These are phyloP conservation scores for Neodon shergylaensis DNA, from an alignment of 2,113 vertebrate genomes.

Conservation along the genomic window DNA sequence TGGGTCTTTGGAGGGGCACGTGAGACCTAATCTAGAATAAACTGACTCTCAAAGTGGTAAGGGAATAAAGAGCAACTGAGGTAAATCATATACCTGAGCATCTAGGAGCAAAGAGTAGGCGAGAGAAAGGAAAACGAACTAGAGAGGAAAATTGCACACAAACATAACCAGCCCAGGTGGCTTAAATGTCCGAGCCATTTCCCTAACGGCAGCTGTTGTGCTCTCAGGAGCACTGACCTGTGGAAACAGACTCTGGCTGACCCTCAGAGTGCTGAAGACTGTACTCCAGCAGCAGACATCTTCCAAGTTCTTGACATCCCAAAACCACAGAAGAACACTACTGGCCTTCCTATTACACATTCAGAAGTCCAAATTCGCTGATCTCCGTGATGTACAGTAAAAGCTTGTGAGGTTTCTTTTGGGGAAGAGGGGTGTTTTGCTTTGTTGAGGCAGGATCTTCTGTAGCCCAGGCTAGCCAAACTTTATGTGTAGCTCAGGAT, in stretches of 20 bases:
- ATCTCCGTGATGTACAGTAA: neutral
- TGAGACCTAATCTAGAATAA: neutral
- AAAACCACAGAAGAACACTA: neutral
- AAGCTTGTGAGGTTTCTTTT: neutral
- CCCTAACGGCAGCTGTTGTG: rapidly evolving
- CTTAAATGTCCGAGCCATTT: neutral
- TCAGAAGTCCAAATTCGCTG: neutral
- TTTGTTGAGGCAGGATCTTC: neutral
- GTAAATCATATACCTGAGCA: neutral
- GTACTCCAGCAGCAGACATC: neutral
- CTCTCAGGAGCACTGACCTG: neutral
- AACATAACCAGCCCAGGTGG: neutral
- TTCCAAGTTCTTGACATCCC: neutral
- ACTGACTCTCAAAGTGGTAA: neutral
- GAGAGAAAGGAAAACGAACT: neutral
- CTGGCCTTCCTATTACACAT: neutral
- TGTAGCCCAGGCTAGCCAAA: neutral
- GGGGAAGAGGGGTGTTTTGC: too few relatives aligned
- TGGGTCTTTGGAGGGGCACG: neutral
- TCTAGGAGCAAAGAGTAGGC: neutral
- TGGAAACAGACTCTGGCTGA: neutral
- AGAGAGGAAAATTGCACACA: neutral
- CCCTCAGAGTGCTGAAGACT: neutral
- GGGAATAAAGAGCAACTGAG: neutral
- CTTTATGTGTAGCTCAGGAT: neutral